Percentiles rank a stretch among this genome's conserved stretches.
phyloP scores from a whole-genome alignment of 2,797 vertebrate species.

The Bradypodion pumilum region DNA sequence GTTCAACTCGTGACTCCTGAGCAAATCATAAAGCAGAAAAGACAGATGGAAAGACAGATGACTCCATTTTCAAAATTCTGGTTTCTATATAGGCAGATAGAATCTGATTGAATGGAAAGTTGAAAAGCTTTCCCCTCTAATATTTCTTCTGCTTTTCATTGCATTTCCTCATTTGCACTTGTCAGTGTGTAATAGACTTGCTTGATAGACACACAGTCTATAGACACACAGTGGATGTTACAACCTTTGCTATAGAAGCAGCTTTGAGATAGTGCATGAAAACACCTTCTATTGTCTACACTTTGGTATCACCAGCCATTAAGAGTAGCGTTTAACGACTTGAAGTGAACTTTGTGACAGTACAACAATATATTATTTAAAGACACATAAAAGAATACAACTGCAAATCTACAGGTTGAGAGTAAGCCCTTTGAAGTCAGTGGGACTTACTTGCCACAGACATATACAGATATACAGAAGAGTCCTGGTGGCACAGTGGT shows the following conservation, averaged over 20 bases:
- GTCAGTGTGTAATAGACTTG: conserved; percentile 67
- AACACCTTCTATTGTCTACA: conserved; percentile 52
- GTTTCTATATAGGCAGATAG: conserved; percentile 66
- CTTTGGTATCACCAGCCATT: conserved; percentile 41
- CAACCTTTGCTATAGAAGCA: conserved; percentile 60
- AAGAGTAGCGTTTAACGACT: background rate
- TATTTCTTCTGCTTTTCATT: conserved; percentile 60
- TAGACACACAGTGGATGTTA: conserved; percentile 44
- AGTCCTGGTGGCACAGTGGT: no score
- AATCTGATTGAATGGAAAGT: conserved; percentile 54
- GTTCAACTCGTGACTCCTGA: conserved; percentile 36
- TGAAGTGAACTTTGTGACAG: background rate
- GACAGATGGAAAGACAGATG: conserved; percentile 15
- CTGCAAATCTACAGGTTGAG: background rate
- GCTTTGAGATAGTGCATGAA: conserved; percentile 49
- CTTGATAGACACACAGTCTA: conserved; percentile 63
- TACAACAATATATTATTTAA: conserved; percentile 1
- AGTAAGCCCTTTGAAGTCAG: background rate
- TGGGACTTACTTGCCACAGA: background rate
- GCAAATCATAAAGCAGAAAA: conserved; percentile 43
- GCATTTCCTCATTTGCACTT: conserved; percentile 72
- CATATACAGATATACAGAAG: no score
- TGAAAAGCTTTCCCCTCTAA: conserved; percentile 65
- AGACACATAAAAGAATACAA: background rate
- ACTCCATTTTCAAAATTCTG: conserved; percentile 59